Evolutionary conservation across 2,797 vertebrate species (phyloP), one percentile per base, ranked within the genome.

Genomic region (Notolepis coatsorum): DNA sequence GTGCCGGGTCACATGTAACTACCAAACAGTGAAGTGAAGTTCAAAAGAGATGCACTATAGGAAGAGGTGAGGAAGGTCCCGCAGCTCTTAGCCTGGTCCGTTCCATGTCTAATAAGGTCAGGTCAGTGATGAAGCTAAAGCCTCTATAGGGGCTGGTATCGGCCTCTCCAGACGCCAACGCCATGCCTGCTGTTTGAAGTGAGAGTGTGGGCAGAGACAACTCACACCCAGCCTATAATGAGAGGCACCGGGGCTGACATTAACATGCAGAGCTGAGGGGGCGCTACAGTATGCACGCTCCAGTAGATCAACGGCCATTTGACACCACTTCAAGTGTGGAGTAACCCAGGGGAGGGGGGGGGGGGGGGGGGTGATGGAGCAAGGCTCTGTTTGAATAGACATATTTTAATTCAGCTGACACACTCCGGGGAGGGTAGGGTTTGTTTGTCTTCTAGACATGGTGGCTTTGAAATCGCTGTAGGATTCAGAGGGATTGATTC

Each of bases 271-370:
- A 41, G 71, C 65, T 65, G 37, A 77, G 70, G 72, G 39, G 50
- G 57, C 56, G 49, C 60, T 65, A 38, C 63, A 65, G n/a, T 49
- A 12, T 33, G 6, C 41, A 25, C 53, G 63, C 56, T 61, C 46
- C 15, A 45, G 69, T 72, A 58, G 58, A 81, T 85, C 71, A 78
- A 73, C 65, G 80, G 72, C 42, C 68, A 67, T 74, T 84, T 86
- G 73, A 84, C 74, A 75, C 65, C 50, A 66, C 71, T 75, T 81
- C 43, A 75, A 73, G 64, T 83, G 65, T 71, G 57, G 15, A 27
- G 62, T 61, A 69, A 68, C 61, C 51, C 46, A 59, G 60, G 48
- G 69, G 20, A 61, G 60, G 20, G 17, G 24, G 17, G 12, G 43
- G 21, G n/a, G n/a, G n/a, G n/a, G n/a, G n/a, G n/a, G n/a, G n/a